Evolutionary conservation across 2,113 vertebrate species (phyloP).

Genomic region (Mastomys natalensis): DNA sequence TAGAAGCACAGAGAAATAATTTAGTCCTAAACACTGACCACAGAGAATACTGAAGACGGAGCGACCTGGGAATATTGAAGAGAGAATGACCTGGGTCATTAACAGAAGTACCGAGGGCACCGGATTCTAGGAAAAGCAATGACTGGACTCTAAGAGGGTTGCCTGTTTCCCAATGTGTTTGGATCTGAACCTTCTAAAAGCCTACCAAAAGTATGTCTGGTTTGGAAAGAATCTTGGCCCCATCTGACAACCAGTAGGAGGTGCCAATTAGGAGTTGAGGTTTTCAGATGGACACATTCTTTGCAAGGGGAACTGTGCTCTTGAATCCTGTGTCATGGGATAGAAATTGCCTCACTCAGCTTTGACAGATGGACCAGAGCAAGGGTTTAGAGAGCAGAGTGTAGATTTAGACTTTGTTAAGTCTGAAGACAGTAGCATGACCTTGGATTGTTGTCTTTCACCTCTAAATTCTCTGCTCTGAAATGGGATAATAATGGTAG

Average conservation of each 20-base stretch:
- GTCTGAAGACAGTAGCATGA: neutral
- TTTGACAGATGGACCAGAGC: neutral
- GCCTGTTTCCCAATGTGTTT: constrained; percentile 11
- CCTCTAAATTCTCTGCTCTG: neutral
- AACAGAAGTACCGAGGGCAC: neutral
- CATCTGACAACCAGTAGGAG: neutral
- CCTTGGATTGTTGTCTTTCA: neutral
- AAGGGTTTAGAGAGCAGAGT: neutral
- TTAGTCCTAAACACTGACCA: neutral
- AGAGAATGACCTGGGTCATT: neutral
- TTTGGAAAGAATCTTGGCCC: constrained; percentile 13
- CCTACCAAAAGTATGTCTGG: constrained; percentile 39
- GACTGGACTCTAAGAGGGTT: constrained; percentile 3
- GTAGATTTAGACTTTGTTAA: constrained; percentile 3
- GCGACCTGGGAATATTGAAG: neutral
- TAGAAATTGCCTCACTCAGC: neutral
- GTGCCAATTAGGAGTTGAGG: neutral
- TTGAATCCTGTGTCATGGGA: neutral
- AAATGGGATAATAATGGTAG: neutral
- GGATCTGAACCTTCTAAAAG: neutral
- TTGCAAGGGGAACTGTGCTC: neutral
- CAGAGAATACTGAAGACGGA: neutral
- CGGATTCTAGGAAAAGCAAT: constrained; percentile 51
- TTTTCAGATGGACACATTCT: constrained; percentile 19
- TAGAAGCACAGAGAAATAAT: constrained; percentile 17